Percentiles rank a stretch among this genome's conserved stretches.
Evolutionary conservation across 2,888 invertebrate genomes (phyloP).

Genomic region (Brachypalpus laphriformis): DNA sequence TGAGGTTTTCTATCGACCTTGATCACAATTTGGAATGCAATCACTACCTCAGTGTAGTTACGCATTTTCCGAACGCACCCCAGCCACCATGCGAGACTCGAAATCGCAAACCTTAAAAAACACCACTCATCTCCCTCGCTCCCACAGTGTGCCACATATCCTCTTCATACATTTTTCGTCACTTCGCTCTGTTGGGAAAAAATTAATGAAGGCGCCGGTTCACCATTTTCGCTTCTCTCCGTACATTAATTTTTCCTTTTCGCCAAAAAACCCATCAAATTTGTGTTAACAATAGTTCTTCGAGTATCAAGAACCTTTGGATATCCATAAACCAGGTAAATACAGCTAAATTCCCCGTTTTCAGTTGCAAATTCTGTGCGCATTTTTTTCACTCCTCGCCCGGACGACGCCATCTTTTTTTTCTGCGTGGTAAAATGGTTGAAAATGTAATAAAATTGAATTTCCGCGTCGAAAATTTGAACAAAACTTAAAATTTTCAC

Average conservation of each 20-base stretch:
- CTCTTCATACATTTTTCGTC: not conserved
- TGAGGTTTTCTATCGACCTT: no score
- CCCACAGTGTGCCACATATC: not conserved
- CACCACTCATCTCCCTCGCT: not conserved
- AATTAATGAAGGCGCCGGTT: constrained; percentile 60
- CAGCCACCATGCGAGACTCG: not conserved
- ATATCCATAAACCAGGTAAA: constrained; percentile 47
- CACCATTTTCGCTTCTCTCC: constrained; percentile 25
- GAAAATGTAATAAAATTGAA: constrained; percentile 18
- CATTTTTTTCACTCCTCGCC: constrained; percentile 10
- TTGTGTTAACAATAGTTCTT: constrained; percentile 23
- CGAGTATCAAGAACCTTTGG: constrained; percentile 8
- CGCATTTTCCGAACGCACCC: not conserved
- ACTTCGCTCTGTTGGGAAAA: constrained; percentile 19
- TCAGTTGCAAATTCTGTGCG: constrained; percentile 41
- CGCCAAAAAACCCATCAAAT: not conserved
- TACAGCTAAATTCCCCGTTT: not conserved
- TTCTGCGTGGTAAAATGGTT: constrained; percentile 63
- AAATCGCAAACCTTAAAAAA: not conserved
- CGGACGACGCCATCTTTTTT: constrained; percentile 70
- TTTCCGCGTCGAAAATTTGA: constrained; percentile 48
- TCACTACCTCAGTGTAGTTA: not conserved
- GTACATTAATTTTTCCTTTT: constrained; percentile 40
- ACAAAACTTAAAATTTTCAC: constrained; percentile 25
- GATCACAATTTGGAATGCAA: no score